A percentile compares a stretch with the other conserved stretches of the same genome.
phyloP scores from a whole-genome alignment of 2,113 vertebrate genomes.

The Platichthys flesus region DNA sequence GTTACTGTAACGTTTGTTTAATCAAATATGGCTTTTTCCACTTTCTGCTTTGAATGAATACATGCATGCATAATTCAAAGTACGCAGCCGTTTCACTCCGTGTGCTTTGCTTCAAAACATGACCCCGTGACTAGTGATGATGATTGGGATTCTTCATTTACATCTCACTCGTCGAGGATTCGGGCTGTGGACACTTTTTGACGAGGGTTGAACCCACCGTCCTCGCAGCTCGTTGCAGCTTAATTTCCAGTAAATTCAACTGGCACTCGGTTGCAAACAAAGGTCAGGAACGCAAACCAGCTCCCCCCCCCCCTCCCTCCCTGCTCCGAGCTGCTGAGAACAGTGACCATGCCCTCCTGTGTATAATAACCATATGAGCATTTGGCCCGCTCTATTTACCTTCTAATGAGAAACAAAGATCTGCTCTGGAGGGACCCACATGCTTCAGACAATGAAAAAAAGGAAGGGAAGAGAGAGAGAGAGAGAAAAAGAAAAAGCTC shows the following conservation, averaged over 20 bases:
- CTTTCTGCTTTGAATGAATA: not conserved
- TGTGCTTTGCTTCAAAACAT: constrained; percentile 7
- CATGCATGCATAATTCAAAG: not conserved
- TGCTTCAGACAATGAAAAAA: constrained; percentile 72
- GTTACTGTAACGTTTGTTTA: not conserved
- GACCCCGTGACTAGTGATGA: not conserved
- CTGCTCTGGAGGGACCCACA: constrained; percentile 72
- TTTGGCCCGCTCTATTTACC: constrained; percentile 76
- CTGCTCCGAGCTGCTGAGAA: constrained; percentile 56
- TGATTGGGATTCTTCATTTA: constrained; percentile 1
- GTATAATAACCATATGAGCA: constrained; percentile 77
- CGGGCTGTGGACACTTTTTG: constrained; percentile 24
- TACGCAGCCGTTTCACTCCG: constrained; percentile 1
- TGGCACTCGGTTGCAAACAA: constrained; percentile 60
- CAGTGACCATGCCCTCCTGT: constrained; percentile 73
- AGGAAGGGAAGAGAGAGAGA: constrained; percentile 34
- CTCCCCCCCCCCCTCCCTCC: too few species aligned
- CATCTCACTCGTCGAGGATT: constrained; percentile 35
- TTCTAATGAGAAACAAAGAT: constrained; percentile 82
- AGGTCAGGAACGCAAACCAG: constrained; percentile 46
- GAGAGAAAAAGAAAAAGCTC: constrained; percentile 32
- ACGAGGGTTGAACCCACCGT: constrained; percentile 27
- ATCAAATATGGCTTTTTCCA: not conserved
- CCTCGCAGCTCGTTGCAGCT: constrained; percentile 19
- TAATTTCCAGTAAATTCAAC: constrained; percentile 53